Base-by-base conservation (phyloP, 2,888 invertebrate genomes). In the Leuctra nigra region DNA sequence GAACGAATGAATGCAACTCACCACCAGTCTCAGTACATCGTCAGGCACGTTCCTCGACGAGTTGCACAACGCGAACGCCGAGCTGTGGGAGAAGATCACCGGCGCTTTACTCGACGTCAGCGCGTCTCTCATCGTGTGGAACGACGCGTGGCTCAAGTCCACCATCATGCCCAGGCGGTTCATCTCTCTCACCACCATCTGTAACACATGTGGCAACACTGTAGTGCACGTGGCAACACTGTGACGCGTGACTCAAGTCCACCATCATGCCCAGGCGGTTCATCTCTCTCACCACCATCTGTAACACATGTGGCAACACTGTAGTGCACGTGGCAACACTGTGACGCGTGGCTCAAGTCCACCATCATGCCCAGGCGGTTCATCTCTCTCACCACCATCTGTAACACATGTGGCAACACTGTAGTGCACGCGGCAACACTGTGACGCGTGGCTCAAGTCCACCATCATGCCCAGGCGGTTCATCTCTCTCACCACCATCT, bases 151-250 rank as follows among this genome's bases (percentile, higher is more conserved):
- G n/a, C 44, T 44, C 23, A 77, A 66, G 64, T 81, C 81, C 54
- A 81, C 76, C 68, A 81, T 71, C 79, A 81, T 80, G 24, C 81
- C 81, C 33, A 81, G 71, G 54, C 81, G 74, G 68, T 81, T 81
- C 80, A 81, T 80, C 70, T 81, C 81, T 56, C 69, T 68, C 11
- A 81, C 75, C 61, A 81, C 74, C 57, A 75, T 73, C 72, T 76
- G 70, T 44, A 68, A 68, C 20, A 47, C 9, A 14, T 6, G 29
- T 7, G 29, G 29, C 6, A 29, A n/a, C n/a, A n/a, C n/a, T n/a
- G n/a, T n/a, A n/a, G n/a, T n/a, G n/a, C n/a, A n/a, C n/a, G n/a
- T n/a, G n/a, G n/a, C n/a, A n/a, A n/a, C n/a, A n/a, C n/a, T n/a
- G n/a, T n/a, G 78, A 76, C 20, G 79, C 79, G 68, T 81, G 77